Conservation (phyloP, 2,797 vertebrate species). For the Hipposideros larvatus region DNA sequence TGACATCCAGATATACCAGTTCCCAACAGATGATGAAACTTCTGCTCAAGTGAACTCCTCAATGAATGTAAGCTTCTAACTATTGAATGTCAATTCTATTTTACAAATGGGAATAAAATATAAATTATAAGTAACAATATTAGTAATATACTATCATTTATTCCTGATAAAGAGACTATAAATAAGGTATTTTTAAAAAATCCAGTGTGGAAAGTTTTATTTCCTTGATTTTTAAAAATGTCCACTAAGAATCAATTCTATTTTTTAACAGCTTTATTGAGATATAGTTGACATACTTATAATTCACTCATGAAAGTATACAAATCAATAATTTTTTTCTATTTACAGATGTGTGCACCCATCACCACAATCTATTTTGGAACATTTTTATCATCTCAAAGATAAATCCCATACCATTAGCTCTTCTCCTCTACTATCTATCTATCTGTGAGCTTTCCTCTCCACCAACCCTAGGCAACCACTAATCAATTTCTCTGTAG, state of each 20-base stretch:
- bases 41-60: conserved; percentile 91
- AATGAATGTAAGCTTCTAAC: conserved; percentile 92
- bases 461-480: neutral
- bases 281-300: neutral
- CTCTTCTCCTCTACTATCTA: neutral
- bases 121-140: neutral
- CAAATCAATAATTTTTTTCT: neutral
- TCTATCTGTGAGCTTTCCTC: neutral
- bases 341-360: neutral
- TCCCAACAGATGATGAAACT: conserved; percentile 93
- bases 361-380: neutral
- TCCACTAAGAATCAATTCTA: neutral
- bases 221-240: conserved; percentile 58
- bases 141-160: neutral
- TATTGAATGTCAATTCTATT: neutral
- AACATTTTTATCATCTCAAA: neutral
- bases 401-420: neutral
- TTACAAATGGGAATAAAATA: neutral
- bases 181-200: neutral
- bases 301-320: neutral
- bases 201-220: neutral
- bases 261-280: neutral
- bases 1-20: conserved; percentile 95
- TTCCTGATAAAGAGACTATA: neutral
- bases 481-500: neutral